These are phyloP conservation scores for Aleiodes leptofemur DNA, from an alignment of 2,888 invertebrate species.

Conservation along the genomic window DNA sequence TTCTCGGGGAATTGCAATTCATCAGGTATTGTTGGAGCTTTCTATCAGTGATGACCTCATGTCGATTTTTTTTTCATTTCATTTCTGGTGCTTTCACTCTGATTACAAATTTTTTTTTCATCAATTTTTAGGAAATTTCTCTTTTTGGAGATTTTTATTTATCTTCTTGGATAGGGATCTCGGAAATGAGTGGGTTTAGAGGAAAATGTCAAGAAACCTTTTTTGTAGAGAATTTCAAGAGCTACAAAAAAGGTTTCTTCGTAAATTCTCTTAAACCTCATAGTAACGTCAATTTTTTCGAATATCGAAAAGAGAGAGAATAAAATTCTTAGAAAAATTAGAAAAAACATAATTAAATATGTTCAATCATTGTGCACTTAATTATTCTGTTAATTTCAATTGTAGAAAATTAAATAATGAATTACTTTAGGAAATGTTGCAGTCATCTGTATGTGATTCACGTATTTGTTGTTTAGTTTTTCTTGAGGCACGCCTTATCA, in stretches of 20 bases:
- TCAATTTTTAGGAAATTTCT: too few species aligned
- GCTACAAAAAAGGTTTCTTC: too few species aligned
- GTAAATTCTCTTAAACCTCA: too few species aligned
- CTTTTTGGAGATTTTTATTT: too few species aligned
- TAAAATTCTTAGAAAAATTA: too few species aligned
- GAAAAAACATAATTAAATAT: too few species aligned
- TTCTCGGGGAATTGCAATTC: not conserved
- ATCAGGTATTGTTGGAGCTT: not conserved
- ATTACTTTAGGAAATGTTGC: constrained; percentile 81
- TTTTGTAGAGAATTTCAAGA: too few species aligned
- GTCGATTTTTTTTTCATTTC: not conserved
- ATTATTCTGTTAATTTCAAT: not conserved
- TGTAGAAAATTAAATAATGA: not conserved
- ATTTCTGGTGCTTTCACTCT: not conserved
- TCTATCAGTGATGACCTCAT: not conserved
- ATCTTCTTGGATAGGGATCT: too few species aligned
- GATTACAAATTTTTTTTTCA: not conserved
- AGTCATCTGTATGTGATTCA: constrained; percentile 83
- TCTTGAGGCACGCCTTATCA: constrained; percentile 87
- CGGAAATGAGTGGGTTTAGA: too few species aligned
- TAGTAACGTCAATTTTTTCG: too few species aligned
- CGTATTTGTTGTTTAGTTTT: constrained; percentile 88
- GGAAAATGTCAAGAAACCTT: too few species aligned
- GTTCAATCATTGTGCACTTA: not conserved
- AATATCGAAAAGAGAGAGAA: too few species aligned